Percentiles rank a stretch among this genome's conserved stretches.
These are phyloP conservation scores for Cynoglossus semilaevis DNA, from an alignment of 2,113 vertebrate species.

Conservation along the genomic window DNA sequence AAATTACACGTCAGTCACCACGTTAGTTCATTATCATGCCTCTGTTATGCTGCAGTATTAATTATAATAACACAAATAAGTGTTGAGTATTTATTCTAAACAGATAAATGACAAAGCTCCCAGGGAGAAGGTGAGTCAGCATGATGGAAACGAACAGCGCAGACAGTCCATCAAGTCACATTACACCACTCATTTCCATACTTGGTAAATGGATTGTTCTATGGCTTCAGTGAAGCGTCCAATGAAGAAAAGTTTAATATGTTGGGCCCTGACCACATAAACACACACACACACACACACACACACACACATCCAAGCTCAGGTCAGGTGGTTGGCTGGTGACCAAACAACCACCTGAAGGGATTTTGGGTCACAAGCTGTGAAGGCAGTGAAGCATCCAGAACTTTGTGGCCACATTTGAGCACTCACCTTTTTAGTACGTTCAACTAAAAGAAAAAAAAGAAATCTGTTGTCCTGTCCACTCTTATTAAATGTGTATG, in stretches of 20 bases:
- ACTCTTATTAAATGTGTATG: too few species aligned
- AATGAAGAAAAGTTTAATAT: rapidly evolving
- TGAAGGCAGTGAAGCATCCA: constrained; percentile 38
- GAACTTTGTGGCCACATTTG: constrained; percentile 18
- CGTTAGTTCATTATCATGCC: constrained; percentile 27
- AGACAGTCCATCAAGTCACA: constrained; percentile 28
- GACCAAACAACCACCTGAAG: constrained; percentile 49
- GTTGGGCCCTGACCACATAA: background rate
- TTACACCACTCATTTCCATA: constrained; percentile 13
- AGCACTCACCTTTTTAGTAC: too few species aligned
- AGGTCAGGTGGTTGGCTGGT: constrained; percentile 46
- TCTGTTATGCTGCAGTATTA: constrained; percentile 35
- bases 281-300: background rate
- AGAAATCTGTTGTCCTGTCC: too few species aligned
- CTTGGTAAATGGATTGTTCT: constrained; percentile 38
- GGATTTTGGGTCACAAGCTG: constrained; percentile 47
- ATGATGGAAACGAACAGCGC: constrained; percentile 35
- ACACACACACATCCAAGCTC: constrained; percentile 15
- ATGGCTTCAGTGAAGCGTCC: constrained; percentile 7
- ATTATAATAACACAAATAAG: constrained; percentile 29
- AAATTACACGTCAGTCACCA: constrained; percentile 33
- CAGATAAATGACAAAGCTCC: constrained; percentile 30
- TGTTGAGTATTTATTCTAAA: constrained; percentile 43
- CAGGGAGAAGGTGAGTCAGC: constrained; percentile 25
- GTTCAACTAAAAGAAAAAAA: too few species aligned